Conservation (phyloP, 92 coral and sea anemone genomes). For the Pocillopora grandis region DNA sequence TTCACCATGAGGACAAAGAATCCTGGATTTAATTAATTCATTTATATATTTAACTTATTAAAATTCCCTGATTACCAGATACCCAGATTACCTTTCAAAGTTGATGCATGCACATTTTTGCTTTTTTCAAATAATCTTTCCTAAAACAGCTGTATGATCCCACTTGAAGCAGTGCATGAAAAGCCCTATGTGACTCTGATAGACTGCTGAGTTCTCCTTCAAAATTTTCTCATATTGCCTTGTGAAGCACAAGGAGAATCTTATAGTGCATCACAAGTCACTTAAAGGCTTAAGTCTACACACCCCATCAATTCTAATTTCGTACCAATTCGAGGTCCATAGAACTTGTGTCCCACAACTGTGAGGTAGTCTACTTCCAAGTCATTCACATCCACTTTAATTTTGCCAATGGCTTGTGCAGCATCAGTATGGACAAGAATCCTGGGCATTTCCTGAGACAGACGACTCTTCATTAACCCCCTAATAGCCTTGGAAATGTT, state of each 20-base stretch:
- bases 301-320: background rate
- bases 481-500: constrained; percentile 65
- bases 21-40: too few relatives aligned
- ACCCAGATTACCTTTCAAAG: too few relatives aligned
- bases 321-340: constrained; percentile 97
- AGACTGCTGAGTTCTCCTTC: too few relatives aligned
- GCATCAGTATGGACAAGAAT: constrained; percentile 98
- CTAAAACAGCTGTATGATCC: too few relatives aligned
- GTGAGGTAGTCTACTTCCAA: constrained; percentile 92
- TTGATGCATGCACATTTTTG: too few relatives aligned
- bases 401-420: constrained; percentile 95
- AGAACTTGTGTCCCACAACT: constrained; percentile 94
- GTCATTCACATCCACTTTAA: constrained; percentile 76
- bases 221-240: too few relatives aligned
- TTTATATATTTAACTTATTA: too few relatives aligned
- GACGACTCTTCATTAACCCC: constrained; percentile 58
- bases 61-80: too few relatives aligned
- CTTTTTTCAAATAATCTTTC: too few relatives aligned
- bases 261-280: background rate
- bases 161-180: too few relatives aligned
- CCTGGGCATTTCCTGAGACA: constrained; percentile 50
- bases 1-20: too few relatives aligned
- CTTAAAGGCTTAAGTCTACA: background rate
- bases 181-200: too few relatives aligned
- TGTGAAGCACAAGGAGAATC: background rate